Evolutionary conservation across 2,113 vertebrate species (phyloP).

Genomic region (Leucoraja erinaceus): DNA sequence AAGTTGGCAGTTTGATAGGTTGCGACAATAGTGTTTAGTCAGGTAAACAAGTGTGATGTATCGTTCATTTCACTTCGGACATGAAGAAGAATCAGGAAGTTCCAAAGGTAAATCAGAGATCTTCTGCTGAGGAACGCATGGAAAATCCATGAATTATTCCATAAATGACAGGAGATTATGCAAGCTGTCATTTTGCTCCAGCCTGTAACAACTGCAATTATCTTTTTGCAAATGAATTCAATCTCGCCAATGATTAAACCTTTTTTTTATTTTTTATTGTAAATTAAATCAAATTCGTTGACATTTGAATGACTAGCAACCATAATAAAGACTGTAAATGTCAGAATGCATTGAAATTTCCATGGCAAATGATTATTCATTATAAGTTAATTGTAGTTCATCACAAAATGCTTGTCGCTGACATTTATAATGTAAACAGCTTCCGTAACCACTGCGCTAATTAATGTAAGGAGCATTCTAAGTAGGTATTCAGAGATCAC

Average conservation of each 20-base stretch:
- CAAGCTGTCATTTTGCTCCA: slow-evolving; percentile 49
- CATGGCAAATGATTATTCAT: slow-evolving; percentile 59
- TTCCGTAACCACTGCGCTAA: slow-evolving; percentile 59
- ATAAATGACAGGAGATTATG: slow-evolving; percentile 45
- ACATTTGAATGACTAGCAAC: slow-evolving; percentile 72
- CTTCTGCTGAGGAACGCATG: slow-evolving; percentile 4
- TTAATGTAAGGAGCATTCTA: slow-evolving; percentile 52
- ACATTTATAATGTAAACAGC: slow-evolving; percentile 68
- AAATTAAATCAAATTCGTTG: slow-evolving; percentile 69
- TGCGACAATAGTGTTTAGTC: background rate
- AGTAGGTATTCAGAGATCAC: background rate
- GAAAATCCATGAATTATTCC: slow-evolving; percentile 41
- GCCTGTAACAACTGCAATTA: slow-evolving; percentile 62
- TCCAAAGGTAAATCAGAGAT: background rate
- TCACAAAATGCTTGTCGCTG: slow-evolving; percentile 64
- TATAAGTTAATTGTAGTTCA: slow-evolving; percentile 67
- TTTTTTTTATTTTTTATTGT: slow-evolving; percentile 51
- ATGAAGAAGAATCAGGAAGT: background rate
- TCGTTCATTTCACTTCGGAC: background rate
- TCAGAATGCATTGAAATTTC: slow-evolving; percentile 63
- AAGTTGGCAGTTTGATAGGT: background rate
- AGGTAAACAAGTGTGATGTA: background rate
- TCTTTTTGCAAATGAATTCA: slow-evolving; percentile 57
- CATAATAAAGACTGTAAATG: slow-evolving; percentile 66
- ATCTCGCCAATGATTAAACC: slow-evolving; percentile 60